Evolutionary conservation across 35 echinoderm and acorn worm species (phyloP).

Genomic region (Nesometra sesokonis): DNA sequence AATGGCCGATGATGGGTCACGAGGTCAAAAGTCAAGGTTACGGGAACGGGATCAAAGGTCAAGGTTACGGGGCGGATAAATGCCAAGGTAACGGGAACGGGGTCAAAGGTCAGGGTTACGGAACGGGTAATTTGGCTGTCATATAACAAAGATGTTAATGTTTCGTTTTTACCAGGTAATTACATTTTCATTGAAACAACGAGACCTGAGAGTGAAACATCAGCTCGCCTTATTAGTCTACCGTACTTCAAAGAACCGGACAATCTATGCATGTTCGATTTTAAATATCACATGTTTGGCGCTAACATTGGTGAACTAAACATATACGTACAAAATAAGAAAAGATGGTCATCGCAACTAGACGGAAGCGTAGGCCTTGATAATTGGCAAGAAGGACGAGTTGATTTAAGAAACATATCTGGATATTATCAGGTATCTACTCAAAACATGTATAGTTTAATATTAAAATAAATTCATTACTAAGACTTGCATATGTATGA

Average conservation of each 20-base stretch:
- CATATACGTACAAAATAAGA: not conserved
- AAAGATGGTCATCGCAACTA: not conserved
- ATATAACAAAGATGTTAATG: too few relatives aligned
- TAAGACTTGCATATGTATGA: not conserved
- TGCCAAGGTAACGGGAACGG: too few relatives aligned
- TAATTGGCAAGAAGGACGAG: slow-evolving; percentile 28
- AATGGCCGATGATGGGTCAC: too few relatives aligned
- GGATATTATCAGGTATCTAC: slow-evolving; percentile 18
- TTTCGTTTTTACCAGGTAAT: slow-evolving; percentile 37
- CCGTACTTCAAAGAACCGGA: slow-evolving; percentile 32
- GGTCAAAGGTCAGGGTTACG: too few relatives aligned
- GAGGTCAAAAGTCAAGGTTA: too few relatives aligned
- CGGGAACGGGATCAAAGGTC: too few relatives aligned
- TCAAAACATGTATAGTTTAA: too few relatives aligned
- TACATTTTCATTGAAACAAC: slow-evolving; percentile 76
- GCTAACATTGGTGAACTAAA: slow-evolving; percentile 28
- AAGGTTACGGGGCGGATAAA: too few relatives aligned
- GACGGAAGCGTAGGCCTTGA: not conserved
- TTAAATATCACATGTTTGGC: slow-evolving; percentile 66
- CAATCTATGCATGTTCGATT: slow-evolving; percentile 20
- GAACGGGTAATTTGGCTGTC: too few relatives aligned
- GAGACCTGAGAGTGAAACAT: slow-evolving; percentile 16
- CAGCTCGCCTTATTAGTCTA: slow-evolving; percentile 28
- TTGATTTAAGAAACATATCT: not conserved
- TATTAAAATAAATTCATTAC: too few relatives aligned